Evolutionary conservation across 2,797 vertebrate genomes (phyloP).

Genomic region (Darevskia nairensis): DNA sequence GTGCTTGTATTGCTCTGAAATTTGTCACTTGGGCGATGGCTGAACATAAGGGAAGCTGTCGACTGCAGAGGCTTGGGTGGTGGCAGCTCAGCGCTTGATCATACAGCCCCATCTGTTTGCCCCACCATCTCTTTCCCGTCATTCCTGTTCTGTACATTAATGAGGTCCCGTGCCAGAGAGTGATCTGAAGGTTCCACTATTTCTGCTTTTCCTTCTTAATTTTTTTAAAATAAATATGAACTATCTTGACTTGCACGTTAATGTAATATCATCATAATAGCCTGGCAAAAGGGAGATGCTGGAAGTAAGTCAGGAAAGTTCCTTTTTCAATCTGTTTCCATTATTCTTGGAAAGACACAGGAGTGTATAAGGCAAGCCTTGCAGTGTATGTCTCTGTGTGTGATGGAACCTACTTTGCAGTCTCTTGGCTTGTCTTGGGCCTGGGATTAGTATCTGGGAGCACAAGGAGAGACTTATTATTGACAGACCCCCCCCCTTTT

Average conservation of each 20-base stretch:
- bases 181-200: conserved; percentile 4
- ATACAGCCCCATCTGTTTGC: neutral
- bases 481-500: neutral
- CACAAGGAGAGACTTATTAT: conserved; percentile 49
- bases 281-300: conserved; percentile 56
- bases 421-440: conserved; percentile 40
- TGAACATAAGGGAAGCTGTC: too few species aligned
- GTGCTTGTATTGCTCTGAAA: neutral
- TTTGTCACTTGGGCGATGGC: too few species aligned
- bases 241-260: conserved; percentile 43
- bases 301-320: conserved; percentile 63
- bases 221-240: conserved; percentile 7
- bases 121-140: rapidly evolving
- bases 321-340: conserved; percentile 64
- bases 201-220: neutral
- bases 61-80: neutral
- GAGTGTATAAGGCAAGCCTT: conserved; percentile 7
- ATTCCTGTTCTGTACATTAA: rapidly evolving
- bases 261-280: conserved; percentile 35
- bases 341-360: conserved; percentile 66
- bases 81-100: neutral
- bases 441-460: conserved; percentile 54
- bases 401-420: conserved; percentile 5
- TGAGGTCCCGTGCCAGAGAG: neutral
- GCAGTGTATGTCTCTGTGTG: neutral